Conservation (phyloP, 2,888 invertebrate genomes). For the Willowsia nigromaculata region DNA sequence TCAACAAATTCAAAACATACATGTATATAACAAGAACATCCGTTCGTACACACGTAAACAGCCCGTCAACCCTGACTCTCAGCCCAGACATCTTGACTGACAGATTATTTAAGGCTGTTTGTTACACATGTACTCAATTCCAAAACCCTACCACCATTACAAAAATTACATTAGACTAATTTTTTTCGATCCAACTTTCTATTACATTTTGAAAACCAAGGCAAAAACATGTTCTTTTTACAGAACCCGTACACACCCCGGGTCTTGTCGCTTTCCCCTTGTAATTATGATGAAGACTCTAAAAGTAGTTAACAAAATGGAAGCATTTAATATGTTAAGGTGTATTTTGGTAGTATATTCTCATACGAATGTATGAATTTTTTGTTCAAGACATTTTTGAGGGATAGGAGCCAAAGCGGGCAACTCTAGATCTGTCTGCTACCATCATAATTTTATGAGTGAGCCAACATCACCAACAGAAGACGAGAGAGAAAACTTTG, state of each 20-base stretch:
- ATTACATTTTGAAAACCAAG: no score
- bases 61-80: slow-evolving; percentile 67
- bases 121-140: slow-evolving; percentile 44
- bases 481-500: slow-evolving; percentile 55
- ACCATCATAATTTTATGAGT: slow-evolving; percentile 26
- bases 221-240: no score
- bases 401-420: slow-evolving; percentile 59
- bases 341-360: not conserved
- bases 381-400: slow-evolving; percentile 51
- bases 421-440: slow-evolving; percentile 46
- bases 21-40: slow-evolving; percentile 21
- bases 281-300: slow-evolving; percentile 6
- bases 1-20: slow-evolving; percentile 64
- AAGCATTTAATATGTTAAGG: not conserved
- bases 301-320: slow-evolving; percentile 1
- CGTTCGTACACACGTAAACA: slow-evolving; percentile 64
- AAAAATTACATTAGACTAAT: no score
- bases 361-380: not conserved
- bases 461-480: slow-evolving; percentile 50
- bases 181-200: no score
- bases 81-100: slow-evolving; percentile 62
- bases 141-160: slow-evolving; percentile 1
- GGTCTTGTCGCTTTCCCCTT: slow-evolving; percentile 4
- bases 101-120: slow-evolving; percentile 69
- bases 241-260: no score